Evolutionary conservation across 1,140 invertebrate species (phyloP), one percentile per base, ranked within the genome.

Genomic region (Chironomus striatipennis): DNA sequence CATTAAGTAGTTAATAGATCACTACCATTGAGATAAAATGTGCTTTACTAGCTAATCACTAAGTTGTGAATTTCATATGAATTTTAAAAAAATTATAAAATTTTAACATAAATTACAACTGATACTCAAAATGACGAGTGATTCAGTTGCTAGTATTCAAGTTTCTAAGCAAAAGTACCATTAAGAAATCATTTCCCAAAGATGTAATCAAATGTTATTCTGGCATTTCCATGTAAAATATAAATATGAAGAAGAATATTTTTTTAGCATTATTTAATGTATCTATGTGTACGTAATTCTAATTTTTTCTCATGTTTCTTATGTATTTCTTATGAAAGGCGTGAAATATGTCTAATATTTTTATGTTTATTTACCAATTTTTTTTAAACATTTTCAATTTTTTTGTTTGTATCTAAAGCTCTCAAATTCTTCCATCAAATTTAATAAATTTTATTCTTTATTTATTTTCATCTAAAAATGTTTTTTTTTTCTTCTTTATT

Each of bases 191-290:
- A n/a, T 47, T 47, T 15, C 15, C 12, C n/a, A 12, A 57, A 57
- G n/a, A 57, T n/a, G 47, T 15, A n/a, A 57, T 57, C 47, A 57
- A 57, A 57, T 57, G 47, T 57, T 57, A 57, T 34, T 34, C 47
- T 57, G 47, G 47, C 47, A 57, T 57, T 57, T 57, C n/a, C 47
- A 57, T 57, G 47, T 57, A 57, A 57, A 57, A 57, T 57, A 57
- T 57, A 57, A 57, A 57, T 57, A 57, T 57, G 47, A 57, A 57
- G 47, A 57, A 57, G 47, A 57, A 57, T 34, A 34, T 34, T 34
- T 34, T 34, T 34, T 34, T 34, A 34, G 24, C 24, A 5, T 34
- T 34, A 34, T 34, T 34, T 34, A 34, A 15, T 57, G n/a, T 57
- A 57, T 57, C 15, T 57, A 57, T 57, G 47, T 57, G 47, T 57